These are phyloP conservation scores for Limosa lapponica DNA, from an alignment of 2,797 vertebrate genomes.

Conservation along the genomic window DNA sequence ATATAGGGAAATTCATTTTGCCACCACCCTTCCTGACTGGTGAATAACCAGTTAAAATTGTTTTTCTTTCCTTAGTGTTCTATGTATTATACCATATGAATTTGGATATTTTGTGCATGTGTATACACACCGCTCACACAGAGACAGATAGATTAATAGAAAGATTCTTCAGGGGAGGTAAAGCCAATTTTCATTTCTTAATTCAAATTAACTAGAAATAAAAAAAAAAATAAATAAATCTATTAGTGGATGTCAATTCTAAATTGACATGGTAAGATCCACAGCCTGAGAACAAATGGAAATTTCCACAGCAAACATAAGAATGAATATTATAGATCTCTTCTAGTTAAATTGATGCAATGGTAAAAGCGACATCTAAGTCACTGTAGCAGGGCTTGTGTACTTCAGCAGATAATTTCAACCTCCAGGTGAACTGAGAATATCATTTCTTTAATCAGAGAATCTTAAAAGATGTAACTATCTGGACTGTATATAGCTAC, in stretches of 20 bases:
- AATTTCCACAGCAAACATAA: background rate
- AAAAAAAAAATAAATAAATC: background rate
- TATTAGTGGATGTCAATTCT: accelerated
- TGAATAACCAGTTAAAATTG: background rate
- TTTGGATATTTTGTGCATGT: background rate
- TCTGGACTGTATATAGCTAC: background rate
- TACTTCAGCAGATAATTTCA: background rate
- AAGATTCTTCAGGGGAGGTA: background rate
- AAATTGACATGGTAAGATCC: background rate
- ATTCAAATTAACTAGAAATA: background rate
- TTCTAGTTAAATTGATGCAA: background rate
- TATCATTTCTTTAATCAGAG: background rate
- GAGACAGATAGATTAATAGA: background rate
- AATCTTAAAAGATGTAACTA: background rate
- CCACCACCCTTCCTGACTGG: background rate
- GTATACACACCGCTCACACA: background rate
- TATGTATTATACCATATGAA: background rate
- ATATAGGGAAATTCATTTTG: background rate
- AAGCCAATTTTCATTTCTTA: background rate
- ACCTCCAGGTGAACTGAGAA: accelerated
- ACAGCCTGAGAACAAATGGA: background rate
- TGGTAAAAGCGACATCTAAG: background rate
- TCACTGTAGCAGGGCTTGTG: background rate
- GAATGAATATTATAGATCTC: background rate
- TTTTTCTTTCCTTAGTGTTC: background rate